phyloP scores from a whole-genome alignment of 2,797 vertebrate genomes.

The Anguilla obscura region DNA sequence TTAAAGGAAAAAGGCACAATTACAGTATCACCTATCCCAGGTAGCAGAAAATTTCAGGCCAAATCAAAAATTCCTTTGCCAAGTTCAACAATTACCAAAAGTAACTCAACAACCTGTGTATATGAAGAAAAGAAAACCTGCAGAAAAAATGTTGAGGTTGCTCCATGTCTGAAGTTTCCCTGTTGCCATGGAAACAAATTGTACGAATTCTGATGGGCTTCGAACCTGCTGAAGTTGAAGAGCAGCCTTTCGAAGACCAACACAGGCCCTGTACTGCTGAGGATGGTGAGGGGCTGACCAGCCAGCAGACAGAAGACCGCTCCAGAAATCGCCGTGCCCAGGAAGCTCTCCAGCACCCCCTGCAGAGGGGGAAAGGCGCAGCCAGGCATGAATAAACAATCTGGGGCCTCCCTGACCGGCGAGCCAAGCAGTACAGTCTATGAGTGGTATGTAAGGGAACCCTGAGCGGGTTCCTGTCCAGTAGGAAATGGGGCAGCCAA shows the following conservation, averaged over 20 bases:
- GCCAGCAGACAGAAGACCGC: constrained; percentile 89
- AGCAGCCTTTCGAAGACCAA: constrained; percentile 95
- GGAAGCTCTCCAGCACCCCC: constrained; percentile 97
- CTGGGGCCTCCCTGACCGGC: neutral
- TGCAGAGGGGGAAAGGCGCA: constrained; percentile 8
- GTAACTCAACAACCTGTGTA: neutral
- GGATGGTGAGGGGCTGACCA: constrained; percentile 93
- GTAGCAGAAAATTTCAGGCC: too few species aligned
- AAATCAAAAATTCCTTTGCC: too few species aligned
- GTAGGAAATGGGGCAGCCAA: neutral
- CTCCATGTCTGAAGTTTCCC: neutral
- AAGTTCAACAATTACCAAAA: neutral
- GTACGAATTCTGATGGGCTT: constrained; percentile 1
- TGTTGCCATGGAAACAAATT: neutral
- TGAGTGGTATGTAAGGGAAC: neutral
- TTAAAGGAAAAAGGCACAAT: neutral
- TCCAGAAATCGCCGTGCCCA: constrained; percentile 89
- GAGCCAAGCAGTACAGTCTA: neutral
- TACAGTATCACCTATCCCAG: too few species aligned
- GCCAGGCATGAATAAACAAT: constrained; percentile 5
- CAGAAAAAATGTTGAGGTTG: neutral
- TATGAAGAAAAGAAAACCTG: neutral
- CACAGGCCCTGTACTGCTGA: constrained; percentile 96
- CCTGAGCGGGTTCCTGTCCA: neutral
- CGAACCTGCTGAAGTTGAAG: constrained; percentile 96